Base-by-base conservation (phyloP, 2,113 vertebrate species). In the Trogon melanurus region DNA sequence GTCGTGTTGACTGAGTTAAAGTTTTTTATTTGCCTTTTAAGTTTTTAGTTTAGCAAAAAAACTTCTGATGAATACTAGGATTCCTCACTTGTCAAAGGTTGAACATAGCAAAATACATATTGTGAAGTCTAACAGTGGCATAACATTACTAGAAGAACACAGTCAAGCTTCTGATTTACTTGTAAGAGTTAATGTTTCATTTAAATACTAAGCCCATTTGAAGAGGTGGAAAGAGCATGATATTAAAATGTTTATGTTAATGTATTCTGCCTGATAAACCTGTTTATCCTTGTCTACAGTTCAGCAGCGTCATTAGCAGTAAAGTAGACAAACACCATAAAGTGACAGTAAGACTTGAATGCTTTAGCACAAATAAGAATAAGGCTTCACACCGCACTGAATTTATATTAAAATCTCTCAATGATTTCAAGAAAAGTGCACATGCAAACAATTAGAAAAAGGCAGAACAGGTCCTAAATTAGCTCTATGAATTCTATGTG, bases 291-390 rank as follows among this genome's bases (percentile, higher is more conserved):
- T 81, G 54, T 81, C 93, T 92, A 70, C 85, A 82, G 69, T 67
- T 84, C 65, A 64, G 66, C 72, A 96, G 50, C 48, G 89, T 83
- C 65, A 69, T 91, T 92, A 96, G 80, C 85, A 85, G 32, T 69
- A 75, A 88, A 96, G 71, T 8, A 94, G 93, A 91, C 70, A 95
- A 97, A 80, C 65, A 93, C 58, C 72, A 89, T 75, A 87, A 93
- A 96, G 26, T 34, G 29, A 71, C 21, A 8, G 44, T 32, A 78
- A 64, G 71, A 91, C 85, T 85, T 64, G 36, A 83, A 16, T 69
- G 74, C n/a, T 79, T 67, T 48, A 80, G 30, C 44, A 81, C 57
- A 85, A 72, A 58, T 53, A 64, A 61, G 79, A 71, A 34, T 41
- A 72, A 84, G 23, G 48, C 27, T 66, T 89, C 85, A 81, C 53